Evolutionary conservation across 1,140 invertebrate genomes (phyloP).

Genomic region (Drosophila burlai): DNA sequence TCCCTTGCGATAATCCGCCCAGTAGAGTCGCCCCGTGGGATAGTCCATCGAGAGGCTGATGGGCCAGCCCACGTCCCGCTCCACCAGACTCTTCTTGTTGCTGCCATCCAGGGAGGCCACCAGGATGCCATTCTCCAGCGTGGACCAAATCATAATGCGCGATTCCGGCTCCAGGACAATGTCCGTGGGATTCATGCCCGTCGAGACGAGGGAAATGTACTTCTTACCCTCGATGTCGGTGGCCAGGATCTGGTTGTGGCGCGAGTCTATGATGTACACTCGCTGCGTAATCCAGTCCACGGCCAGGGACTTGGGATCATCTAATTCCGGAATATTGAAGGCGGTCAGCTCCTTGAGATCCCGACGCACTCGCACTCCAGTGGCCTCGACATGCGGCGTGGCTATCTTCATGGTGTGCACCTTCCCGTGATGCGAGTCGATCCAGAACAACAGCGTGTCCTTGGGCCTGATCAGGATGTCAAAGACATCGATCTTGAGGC

Average conservation of each 20-base stretch:
- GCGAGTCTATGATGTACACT: constrained; percentile 91
- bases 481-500: constrained; percentile 86
- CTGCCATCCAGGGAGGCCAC: constrained; percentile 89
- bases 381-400: constrained; percentile 69
- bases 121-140: constrained; percentile 87
- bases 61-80: constrained; percentile 88
- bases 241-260: constrained; percentile 87
- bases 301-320: constrained; percentile 90
- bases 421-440: constrained; percentile 86
- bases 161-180: constrained; percentile 89
- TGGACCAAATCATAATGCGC: constrained; percentile 84
- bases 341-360: constrained; percentile 80
- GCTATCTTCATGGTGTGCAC: constrained; percentile 84
- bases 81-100: constrained; percentile 86
- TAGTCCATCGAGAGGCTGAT: constrained; percentile 90
- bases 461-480: constrained; percentile 86
- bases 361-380: constrained; percentile 58
- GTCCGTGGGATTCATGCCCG: constrained; percentile 86
- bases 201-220: constrained; percentile 87
- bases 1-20: constrained; percentile 90
- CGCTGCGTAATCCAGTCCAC: constrained; percentile 91
- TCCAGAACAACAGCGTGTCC: constrained; percentile 86
- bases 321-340: constrained; percentile 81
- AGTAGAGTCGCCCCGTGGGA: constrained; percentile 89
- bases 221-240: constrained; percentile 87